Evolutionary conservation across 2,113 vertebrate genomes (phyloP).

Genomic region (Furnarius figulus): DNA sequence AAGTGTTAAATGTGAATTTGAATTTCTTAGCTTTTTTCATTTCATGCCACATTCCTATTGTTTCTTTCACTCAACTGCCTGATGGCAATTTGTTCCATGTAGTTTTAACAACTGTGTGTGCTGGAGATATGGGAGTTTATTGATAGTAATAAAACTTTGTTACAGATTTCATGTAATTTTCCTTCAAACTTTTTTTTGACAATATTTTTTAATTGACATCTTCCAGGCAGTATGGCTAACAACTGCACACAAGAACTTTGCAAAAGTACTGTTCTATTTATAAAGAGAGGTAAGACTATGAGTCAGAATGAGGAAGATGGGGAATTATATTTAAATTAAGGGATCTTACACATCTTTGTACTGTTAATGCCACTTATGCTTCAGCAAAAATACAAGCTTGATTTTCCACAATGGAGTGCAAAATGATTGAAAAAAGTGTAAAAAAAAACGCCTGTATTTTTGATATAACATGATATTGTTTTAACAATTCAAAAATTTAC

Average conservation of each 20-base stretch:
- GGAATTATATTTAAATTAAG: not conserved
- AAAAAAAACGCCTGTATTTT: fast-evolving
- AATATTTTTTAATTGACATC: not conserved
- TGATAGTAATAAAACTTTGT: not conserved
- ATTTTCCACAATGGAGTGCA: not conserved
- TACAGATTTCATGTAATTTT: not conserved
- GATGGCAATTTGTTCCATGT: not conserved
- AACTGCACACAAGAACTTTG: not conserved
- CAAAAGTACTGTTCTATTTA: not conserved
- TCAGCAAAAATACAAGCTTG: not conserved
- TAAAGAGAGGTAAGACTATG: not conserved
- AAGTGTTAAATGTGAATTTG: not conserved
- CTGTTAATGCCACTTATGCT: not conserved
- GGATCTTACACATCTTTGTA: not conserved
- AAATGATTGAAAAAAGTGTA: not conserved
- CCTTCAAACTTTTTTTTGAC: not conserved
- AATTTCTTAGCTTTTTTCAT: not conserved
- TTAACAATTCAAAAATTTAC: not conserved
- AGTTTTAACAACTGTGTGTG: not conserved
- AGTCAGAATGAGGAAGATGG: not conserved
- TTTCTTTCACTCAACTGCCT: not conserved
- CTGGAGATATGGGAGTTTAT: not conserved
- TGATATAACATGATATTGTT: not conserved
- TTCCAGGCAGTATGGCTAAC: not conserved
- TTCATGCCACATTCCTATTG: not conserved